Evolutionary conservation across 2,113 vertebrate species (phyloP).

Genomic region (Hipposideros armiger): DNA sequence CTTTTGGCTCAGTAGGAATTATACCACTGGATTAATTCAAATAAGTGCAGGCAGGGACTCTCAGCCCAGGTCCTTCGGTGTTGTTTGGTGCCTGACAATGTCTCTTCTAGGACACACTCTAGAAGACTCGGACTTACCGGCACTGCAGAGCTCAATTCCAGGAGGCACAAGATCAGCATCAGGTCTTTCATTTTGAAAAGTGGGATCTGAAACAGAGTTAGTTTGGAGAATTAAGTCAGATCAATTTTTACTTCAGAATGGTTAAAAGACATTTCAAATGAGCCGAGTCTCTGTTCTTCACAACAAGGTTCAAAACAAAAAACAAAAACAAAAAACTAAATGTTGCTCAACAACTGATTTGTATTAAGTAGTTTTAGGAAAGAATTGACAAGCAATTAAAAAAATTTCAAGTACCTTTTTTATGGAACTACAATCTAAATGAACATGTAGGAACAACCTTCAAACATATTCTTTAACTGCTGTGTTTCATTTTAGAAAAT

Average conservation of each 20-base stretch:
- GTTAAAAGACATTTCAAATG: constrained; percentile 21
- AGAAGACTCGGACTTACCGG: constrained; percentile 75
- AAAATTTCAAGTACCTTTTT: neutral
- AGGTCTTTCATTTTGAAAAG: constrained; percentile 78
- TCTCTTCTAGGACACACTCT: neutral
- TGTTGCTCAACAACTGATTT: neutral
- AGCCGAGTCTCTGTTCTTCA: neutral
- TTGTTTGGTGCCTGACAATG: neutral
- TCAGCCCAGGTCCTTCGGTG: neutral
- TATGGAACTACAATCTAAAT: neutral
- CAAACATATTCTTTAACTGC: constrained; percentile 12
- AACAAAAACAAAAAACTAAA: neutral
- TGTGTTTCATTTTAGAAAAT: constrained; percentile 12
- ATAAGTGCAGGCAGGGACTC: neutral
- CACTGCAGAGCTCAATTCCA: constrained; percentile 71
- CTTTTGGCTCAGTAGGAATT: neutral
- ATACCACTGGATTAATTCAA: neutral
- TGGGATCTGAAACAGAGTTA: constrained; percentile 71
- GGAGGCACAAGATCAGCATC: constrained; percentile 74
- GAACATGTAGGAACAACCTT: neutral
- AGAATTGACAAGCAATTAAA: constrained; percentile 1
- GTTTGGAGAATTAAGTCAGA: constrained; percentile 56
- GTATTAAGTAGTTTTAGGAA: neutral
- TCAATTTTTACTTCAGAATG: constrained; percentile 37
- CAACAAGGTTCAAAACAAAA: neutral